These are phyloP conservation scores for Psilanteris sp. DNA, from an alignment of 1,140 invertebrate species.

Conservation along the genomic window DNA sequence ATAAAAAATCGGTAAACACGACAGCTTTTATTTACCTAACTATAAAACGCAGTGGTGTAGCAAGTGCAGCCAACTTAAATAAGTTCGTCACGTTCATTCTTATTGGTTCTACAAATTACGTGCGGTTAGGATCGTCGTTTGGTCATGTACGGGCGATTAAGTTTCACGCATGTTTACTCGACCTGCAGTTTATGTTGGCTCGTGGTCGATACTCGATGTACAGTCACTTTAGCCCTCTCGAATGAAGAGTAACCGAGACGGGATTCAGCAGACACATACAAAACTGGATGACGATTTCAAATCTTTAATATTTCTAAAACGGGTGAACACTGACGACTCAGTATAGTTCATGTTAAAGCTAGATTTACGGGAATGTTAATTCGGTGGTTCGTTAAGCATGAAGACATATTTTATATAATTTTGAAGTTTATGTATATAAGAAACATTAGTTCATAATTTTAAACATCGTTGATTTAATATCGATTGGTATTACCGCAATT, in stretches of 20 bases:
- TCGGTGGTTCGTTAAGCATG: too few species aligned
- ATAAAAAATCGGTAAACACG: too few species aligned
- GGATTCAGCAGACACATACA: slow-evolving; percentile 15
- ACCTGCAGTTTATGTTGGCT: slow-evolving; percentile 67
- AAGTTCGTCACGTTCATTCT: slow-evolving; percentile 60
- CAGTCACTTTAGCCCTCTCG: slow-evolving; percentile 25
- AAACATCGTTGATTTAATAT: too few species aligned
- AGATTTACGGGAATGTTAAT: too few species aligned
- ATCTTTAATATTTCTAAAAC: too few species aligned
- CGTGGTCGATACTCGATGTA: slow-evolving; percentile 59
- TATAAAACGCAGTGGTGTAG: slow-evolving; percentile 28
- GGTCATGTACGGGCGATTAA: slow-evolving; percentile 69
- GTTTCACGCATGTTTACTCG: slow-evolving; percentile 66
- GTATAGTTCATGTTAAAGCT: too few species aligned
- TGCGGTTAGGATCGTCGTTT: slow-evolving; percentile 55
- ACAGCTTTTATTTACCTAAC: slow-evolving; percentile 24
- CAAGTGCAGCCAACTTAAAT: slow-evolving; percentile 37
- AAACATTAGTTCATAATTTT: too few species aligned
- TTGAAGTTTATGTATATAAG: too few species aligned
- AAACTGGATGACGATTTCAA: too few species aligned
- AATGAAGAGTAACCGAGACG: slow-evolving; percentile 32
- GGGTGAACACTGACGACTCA: too few species aligned
- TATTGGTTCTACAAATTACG: slow-evolving; percentile 65
- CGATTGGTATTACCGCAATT: too few species aligned
- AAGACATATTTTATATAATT: too few species aligned